Conservation (phyloP, 1,140 invertebrate species). For the silkworm (Bombyx mori) region ASM3026992v2 NC_085124.1:11783001-11783500, state of each 20-base stretch:
- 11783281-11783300: background rate
- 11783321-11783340: conserved; percentile 40
- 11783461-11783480: conserved; percentile 24
- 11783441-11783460: conserved; percentile 35
- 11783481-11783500: conserved; percentile 5
- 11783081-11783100: too few relatives aligned
- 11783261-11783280: conserved; percentile 1
- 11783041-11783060: too few relatives aligned
- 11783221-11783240: background rate
- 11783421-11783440: conserved; percentile 37
- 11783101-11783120: too few relatives aligned
- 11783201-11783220: too few relatives aligned
- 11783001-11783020: too few relatives aligned
- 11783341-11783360: conserved; percentile 49
- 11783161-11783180: too few relatives aligned
- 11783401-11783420: conserved; percentile 48
- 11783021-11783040: too few relatives aligned
- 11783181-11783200: too few relatives aligned
- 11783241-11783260: background rate
- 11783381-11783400: conserved; percentile 40
- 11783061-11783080: too few relatives aligned
- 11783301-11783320: conserved; percentile 8
- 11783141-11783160: too few relatives aligned
- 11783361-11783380: conserved; percentile 28
- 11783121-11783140: too few relatives aligned